Conservation (phyloP, 2,113 vertebrate genomes). For the Petrocephalus microphthalmus region DNA sequence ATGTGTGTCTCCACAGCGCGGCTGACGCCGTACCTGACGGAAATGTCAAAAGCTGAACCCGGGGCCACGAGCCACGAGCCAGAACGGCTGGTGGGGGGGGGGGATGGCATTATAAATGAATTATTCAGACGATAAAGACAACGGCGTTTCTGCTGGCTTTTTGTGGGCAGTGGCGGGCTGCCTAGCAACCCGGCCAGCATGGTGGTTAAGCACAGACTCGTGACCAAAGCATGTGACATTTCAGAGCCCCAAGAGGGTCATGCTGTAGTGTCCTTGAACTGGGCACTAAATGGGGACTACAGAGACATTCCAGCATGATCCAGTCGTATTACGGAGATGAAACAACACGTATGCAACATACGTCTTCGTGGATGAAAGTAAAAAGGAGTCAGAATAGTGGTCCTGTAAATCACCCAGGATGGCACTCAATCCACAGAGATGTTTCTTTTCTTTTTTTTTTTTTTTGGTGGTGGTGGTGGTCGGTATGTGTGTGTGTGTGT, state of each 20-base stretch:
- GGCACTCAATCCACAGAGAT: neutral
- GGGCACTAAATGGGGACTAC: neutral
- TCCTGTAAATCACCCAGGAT: neutral
- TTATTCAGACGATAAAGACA: neutral
- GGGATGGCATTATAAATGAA: neutral
- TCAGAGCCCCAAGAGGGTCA: neutral
- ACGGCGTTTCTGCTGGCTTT: neutral
- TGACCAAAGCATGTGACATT: neutral
- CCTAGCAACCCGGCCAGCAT: neutral
- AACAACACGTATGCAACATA: neutral
- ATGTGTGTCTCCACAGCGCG: slow-evolving; percentile 84
- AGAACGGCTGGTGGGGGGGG: neutral
- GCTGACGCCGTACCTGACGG: slow-evolving; percentile 79
- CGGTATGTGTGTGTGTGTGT: no score
- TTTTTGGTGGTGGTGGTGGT: neutral
- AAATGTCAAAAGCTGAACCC: neutral
- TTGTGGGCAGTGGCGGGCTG: neutral
- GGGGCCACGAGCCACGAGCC: neutral
- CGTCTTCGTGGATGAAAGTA: neutral
- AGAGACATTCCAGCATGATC: slow-evolving; percentile 3
- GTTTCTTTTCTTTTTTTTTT: neutral
- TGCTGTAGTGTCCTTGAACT: neutral
- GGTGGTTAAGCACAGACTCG: neutral
- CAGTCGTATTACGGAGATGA: neutral
- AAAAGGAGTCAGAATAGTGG: neutral